Conservation (phyloP, 2,797 vertebrate species). For the Notolabrus celidotus region DNA sequence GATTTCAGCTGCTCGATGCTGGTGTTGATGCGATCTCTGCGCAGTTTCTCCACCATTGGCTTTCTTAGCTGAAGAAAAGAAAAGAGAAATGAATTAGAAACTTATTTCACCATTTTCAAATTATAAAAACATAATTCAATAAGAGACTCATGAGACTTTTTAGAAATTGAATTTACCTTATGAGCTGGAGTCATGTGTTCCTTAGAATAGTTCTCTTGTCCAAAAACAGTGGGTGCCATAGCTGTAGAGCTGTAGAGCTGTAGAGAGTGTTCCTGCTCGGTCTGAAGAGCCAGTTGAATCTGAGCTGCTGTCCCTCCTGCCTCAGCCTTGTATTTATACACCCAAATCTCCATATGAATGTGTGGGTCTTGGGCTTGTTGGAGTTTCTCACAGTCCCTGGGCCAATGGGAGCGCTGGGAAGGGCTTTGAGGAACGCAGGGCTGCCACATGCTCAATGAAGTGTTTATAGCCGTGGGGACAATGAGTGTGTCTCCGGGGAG, state of each 20-base stretch:
- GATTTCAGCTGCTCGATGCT: conserved; percentile 85
- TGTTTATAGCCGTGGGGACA: conserved; percentile 83
- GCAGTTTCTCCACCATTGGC: conserved; percentile 91
- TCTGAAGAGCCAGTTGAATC: conserved; percentile 68
- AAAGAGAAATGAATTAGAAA: conserved; percentile 23
- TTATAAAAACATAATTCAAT: not conserved
- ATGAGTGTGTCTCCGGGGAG: conserved; percentile 83
- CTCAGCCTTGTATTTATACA: conserved; percentile 88
- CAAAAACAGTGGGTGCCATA: conserved; percentile 85
- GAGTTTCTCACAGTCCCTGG: conserved; percentile 93
- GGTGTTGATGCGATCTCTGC: conserved; percentile 85
- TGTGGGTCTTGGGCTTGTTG: conserved; percentile 89
- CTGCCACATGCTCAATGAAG: conserved; percentile 87
- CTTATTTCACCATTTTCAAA: not conserved
- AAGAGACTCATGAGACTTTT: no score
- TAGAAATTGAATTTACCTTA: conserved; percentile 79
- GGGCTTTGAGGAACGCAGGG: conserved; percentile 80
- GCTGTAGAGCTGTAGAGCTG: conserved; percentile 64
- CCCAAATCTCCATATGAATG: conserved; percentile 87
- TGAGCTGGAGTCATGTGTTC: conserved; percentile 79
- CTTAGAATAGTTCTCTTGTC: conserved; percentile 73
- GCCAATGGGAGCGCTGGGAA: conserved; percentile 89
- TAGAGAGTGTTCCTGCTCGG: conserved; percentile 56
- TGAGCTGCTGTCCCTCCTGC: conserved; percentile 63
- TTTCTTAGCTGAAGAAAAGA: conserved; percentile 85